Evolutionary conservation across 1,140 invertebrate genomes (phyloP).

Genomic region (Cephus cinctus): DNA sequence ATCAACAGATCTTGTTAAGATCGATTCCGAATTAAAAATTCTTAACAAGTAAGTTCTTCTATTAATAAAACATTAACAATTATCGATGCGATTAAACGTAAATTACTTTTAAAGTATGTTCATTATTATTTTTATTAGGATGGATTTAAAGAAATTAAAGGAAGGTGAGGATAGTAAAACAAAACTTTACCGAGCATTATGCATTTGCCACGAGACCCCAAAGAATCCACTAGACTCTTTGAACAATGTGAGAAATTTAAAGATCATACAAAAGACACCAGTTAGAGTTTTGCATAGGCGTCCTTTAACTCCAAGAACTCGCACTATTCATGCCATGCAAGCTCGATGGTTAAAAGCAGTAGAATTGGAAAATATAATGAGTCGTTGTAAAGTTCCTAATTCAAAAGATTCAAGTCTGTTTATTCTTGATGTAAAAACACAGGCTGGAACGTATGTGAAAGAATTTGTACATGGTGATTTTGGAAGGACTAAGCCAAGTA

Average conservation of each 20-base stretch:
- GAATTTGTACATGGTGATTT: constrained; percentile 97
- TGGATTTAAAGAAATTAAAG: constrained; percentile 73
- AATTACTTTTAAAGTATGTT: constrained; percentile 11
- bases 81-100: background rate
- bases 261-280: constrained; percentile 75
- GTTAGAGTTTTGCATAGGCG: constrained; percentile 82
- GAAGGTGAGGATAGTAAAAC: constrained; percentile 83
- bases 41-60: background rate
- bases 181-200: constrained; percentile 82
- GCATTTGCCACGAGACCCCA: constrained; percentile 55
- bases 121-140: constrained; percentile 54
- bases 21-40: constrained; percentile 60
- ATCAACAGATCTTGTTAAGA: constrained; percentile 60
- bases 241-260: constrained; percentile 58
- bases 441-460: constrained; percentile 96
- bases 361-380: constrained; percentile 27
- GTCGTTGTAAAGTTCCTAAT: constrained; percentile 11
- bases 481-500: constrained; percentile 76
- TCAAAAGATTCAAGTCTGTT: constrained; percentile 54
- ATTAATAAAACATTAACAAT: background rate
- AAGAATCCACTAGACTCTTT: constrained; percentile 54
- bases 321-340: constrained; percentile 65
- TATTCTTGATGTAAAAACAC: constrained; percentile 72
- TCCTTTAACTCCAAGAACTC: constrained; percentile 65
- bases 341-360: constrained; percentile 39